Conservation (phyloP, 2,113 vertebrate genomes). For the Emydocephalus ijimae region DNA sequence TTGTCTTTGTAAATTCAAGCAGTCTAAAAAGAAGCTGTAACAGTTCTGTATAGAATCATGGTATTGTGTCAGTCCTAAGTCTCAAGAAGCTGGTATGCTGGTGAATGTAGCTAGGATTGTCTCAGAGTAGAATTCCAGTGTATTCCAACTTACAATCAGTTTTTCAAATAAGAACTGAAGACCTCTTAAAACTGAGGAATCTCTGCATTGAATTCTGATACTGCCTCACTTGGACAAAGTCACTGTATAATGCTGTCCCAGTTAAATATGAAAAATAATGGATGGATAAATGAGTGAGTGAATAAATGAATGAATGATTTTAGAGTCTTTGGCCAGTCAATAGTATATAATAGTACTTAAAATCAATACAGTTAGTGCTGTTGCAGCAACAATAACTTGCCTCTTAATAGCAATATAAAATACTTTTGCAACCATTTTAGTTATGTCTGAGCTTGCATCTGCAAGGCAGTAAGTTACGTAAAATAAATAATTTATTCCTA, state of each 20-base stretch:
- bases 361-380: not conserved
- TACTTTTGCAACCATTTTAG: not conserved
- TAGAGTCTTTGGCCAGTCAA: not conserved
- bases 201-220: not conserved
- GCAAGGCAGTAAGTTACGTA: not conserved
- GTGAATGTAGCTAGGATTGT: slow-evolving; percentile 33
- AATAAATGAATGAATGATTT: not conserved
- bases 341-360: not conserved
- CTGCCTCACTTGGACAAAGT: not conserved
- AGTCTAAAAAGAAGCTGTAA: not conserved
- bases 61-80: rapidly evolving
- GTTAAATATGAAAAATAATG: not conserved
- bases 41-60: not conserved
- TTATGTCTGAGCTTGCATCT: not conserved
- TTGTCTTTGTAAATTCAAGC: not conserved
- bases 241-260: not conserved
- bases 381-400: not conserved
- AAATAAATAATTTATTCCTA: not conserved
- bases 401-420: not conserved
- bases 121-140: slow-evolving; percentile 19
- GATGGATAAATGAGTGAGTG: not conserved
- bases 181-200: not conserved
- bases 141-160: not conserved
- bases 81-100: slow-evolving; percentile 18
- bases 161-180: not conserved